A percentile compares a stretch with the other conserved stretches of the same genome.
These are phyloP conservation scores for Monomorium pharaonis DNA, from an alignment of 1,140 invertebrate species.

Conservation along the genomic window DNA sequence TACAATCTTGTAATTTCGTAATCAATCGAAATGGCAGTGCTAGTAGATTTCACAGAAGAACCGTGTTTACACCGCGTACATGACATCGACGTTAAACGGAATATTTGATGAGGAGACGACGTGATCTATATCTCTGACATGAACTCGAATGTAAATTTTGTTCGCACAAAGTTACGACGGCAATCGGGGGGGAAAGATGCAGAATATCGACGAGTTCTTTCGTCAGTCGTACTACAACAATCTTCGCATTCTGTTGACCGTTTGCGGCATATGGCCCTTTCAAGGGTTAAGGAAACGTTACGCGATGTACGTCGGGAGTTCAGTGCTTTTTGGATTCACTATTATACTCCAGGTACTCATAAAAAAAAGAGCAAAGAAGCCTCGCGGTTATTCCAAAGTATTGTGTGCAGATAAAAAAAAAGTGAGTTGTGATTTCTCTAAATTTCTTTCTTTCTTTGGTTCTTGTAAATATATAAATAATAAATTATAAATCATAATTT, in stretches of 20 bases:
- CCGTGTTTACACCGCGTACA: background rate
- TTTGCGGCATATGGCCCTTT: background rate
- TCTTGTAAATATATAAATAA: background rate
- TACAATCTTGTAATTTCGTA: background rate
- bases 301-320: background rate
- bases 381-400: background rate
- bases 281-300: background rate
- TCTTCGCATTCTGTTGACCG: background rate
- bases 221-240: conserved; percentile 4
- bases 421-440: background rate
- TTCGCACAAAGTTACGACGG: background rate
- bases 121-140: background rate
- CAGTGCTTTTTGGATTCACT: background rate
- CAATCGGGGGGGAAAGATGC: background rate
- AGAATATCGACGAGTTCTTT: conserved; percentile 4
- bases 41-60: background rate
- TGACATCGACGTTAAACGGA: conserved; percentile 13
- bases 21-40: background rate
- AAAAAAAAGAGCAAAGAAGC: background rate
- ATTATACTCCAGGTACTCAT: background rate
- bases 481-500: too few relatives aligned
- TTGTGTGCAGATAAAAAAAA: background rate
- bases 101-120: background rate
- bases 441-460: background rate
- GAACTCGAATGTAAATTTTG: background rate